Evolutionary conservation across 2,888 invertebrate species (phyloP).

Genomic region (Drosophila picticornis): DNA sequence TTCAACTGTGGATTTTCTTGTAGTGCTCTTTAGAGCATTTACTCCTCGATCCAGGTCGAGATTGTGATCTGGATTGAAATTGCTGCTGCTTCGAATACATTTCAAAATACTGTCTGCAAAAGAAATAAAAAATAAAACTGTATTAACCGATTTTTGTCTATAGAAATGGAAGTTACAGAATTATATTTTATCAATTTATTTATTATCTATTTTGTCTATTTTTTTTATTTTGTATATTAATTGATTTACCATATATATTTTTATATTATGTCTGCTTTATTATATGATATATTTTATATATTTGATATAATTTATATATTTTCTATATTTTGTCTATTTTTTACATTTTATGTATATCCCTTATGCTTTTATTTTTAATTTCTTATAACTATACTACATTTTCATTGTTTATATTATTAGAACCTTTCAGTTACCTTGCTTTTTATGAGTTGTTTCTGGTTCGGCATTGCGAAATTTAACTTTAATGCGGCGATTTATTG

Average conservation of each 20-base stretch:
- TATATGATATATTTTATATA: not conserved
- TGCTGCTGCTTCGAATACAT: not conserved
- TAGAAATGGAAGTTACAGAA: not conserved
- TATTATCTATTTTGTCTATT: not conserved
- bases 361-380: not conserved
- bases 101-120: constrained; percentile 18
- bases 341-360: not conserved
- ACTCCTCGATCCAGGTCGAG: constrained; percentile 1
- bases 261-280: not conserved
- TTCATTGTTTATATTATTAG: not conserved
- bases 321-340: not conserved
- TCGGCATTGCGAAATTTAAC: constrained; percentile 25
- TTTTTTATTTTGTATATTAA: not conserved
- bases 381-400: not conserved
- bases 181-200: not conserved
- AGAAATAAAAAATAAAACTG: not conserved
- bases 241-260: not conserved
- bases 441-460: not conserved
- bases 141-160: not conserved
- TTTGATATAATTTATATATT: not conserved
- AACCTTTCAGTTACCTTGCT: constrained; percentile 4
- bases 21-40: not conserved
- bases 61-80: not conserved
- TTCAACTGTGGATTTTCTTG: not conserved
- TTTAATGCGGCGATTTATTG: constrained; percentile 17